phyloP scores from a whole-genome alignment of 2,888 invertebrate species.

The Adineta ricciae region DNA sequence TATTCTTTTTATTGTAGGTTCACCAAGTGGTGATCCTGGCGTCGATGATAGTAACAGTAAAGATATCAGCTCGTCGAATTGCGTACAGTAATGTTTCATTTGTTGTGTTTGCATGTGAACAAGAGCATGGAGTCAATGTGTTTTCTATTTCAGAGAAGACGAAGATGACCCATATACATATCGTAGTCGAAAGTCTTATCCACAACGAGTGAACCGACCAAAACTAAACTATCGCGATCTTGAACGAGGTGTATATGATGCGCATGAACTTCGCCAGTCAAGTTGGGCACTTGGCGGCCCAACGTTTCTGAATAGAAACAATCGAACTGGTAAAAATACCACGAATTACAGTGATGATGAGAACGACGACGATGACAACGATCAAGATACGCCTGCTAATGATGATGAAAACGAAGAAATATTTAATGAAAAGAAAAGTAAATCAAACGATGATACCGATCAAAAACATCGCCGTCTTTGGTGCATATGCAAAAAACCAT shows the following conservation, averaged over 20 bases:
- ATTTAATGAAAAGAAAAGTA: background rate
- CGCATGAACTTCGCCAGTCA: background rate
- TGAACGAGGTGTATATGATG: background rate
- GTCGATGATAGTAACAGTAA: background rate
- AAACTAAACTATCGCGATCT: slow-evolving; percentile 20
- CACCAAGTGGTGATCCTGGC: background rate
- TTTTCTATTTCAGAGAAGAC: background rate
- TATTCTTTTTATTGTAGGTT: background rate
- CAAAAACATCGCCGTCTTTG: background rate
- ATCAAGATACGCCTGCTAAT: background rate
- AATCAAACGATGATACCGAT: background rate
- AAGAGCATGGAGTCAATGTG: no score
- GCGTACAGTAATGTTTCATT: background rate
- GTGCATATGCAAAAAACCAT: slow-evolving; percentile 20
- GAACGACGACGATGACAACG: background rate
- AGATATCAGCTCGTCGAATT: background rate
- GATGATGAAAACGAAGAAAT: background rate
- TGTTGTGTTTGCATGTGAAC: no score
- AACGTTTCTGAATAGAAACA: background rate
- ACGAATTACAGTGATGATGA: background rate
- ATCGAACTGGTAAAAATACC: background rate
- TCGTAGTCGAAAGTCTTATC: background rate
- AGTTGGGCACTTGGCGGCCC: background rate
- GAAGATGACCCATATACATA: background rate
- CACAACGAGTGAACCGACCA: background rate